These are phyloP conservation scores for Vimba vimba DNA, from an alignment of 2,113 vertebrate species.

Conservation along the genomic window DNA sequence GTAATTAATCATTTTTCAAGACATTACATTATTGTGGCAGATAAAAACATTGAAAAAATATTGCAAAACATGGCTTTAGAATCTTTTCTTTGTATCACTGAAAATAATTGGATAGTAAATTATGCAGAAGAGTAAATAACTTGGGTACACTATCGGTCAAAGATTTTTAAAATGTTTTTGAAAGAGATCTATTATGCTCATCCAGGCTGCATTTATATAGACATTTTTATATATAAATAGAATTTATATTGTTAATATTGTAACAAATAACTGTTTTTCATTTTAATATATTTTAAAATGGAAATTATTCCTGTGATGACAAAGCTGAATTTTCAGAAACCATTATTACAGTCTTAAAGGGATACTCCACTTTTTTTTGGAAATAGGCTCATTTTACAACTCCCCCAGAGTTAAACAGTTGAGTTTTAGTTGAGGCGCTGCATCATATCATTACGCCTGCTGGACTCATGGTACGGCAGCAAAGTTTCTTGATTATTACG, in stretches of 20 bases:
- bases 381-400: no score
- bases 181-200: neutral
- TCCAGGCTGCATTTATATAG: neutral
- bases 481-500: no score
- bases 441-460: no score
- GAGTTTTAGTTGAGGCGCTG: no score
- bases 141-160: no score
- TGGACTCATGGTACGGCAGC: no score
- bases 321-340: neutral
- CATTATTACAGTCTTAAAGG: neutral
- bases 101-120: neutral
- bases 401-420: no score
- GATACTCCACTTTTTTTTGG: no score
- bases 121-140: no score
- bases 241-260: neutral
- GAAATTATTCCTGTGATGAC: neutral
- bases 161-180: no score
- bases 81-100: neutral
- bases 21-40: neutral
- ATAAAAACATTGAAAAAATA: neutral
- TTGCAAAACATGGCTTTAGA: neutral
- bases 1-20: neutral
- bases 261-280: neutral
- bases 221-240: neutral
- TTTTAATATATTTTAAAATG: neutral